A percentile compares a stretch with the other conserved stretches of the same genome.
phyloP scores from a whole-genome alignment of 2,797 vertebrate species.

The Dromococcyx pavoninus region DNA sequence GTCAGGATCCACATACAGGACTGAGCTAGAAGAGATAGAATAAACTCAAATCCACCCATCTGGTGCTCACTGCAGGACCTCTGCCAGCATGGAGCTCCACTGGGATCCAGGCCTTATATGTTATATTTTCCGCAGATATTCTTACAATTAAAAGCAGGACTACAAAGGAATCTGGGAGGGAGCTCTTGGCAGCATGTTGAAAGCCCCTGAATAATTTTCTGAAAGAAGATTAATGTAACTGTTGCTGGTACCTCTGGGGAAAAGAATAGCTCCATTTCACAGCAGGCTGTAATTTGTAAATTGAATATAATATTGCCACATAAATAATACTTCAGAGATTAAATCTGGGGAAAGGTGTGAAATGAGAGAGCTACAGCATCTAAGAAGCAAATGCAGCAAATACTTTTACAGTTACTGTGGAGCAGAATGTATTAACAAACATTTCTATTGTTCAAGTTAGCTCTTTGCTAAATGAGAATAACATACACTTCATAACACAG shows the following conservation, averaged over 20 bases:
- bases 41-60: constrained; percentile 54
- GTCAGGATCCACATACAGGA: neutral
- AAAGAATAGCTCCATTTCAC: neutral
- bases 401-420: constrained; percentile 46
- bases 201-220: constrained; percentile 59
- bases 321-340: constrained; percentile 65
- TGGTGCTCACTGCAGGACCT: constrained; percentile 59
- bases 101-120: constrained; percentile 55
- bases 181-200: constrained; percentile 54
- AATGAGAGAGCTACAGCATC: constrained; percentile 51
- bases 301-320: constrained; percentile 60
- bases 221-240: constrained; percentile 54
- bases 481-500: constrained; percentile 64
- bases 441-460: constrained; percentile 69
- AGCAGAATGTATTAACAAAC: constrained; percentile 64
- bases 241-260: constrained; percentile 50
- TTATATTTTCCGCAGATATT: constrained; percentile 65
- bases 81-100: constrained; percentile 53
- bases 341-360: constrained; percentile 74
- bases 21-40: constrained; percentile 49
- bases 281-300: constrained; percentile 70
- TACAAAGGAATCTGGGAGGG: constrained; percentile 61
- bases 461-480: constrained; percentile 72
- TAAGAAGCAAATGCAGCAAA: constrained; percentile 64
- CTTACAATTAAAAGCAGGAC: constrained; percentile 63